Base-by-base conservation (phyloP, 2,888 invertebrate genomes). In the Craniophora ligustri region DNA sequence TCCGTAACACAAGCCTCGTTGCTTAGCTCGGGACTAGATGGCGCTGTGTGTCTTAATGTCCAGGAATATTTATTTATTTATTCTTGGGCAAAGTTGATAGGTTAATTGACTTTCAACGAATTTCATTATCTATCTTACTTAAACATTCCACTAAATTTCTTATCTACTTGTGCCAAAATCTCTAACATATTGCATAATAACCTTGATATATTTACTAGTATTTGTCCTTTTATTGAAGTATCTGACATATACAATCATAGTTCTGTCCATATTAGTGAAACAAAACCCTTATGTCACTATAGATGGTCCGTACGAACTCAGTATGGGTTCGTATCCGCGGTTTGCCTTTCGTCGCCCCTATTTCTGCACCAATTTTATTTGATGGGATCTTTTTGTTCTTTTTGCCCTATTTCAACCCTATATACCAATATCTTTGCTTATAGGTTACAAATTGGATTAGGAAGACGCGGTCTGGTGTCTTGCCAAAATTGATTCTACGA, bases 381-480 rank as follows among this genome's bases (percentile, higher is more conserved):
- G 78, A 81, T 76, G 63, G 72, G 76, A 76, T 79, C 75, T 79
- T 80, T 80, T 78, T 80, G 72, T 78, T 78, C 72, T 74, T 65
- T 67, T 69, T 66, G 47, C 74, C 78, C 72, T 73, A 67, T 71
- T 74, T 71, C 71, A 72, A 75, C 74, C 76, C 75, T 76, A 77
- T 80, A 76, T 79, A 77, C 79, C 78, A 80, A 83, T 82, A 82
- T 79, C 79, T 74, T 81, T 75, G 76, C 76, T 79, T 81, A 84
- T 82, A 79, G 76, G 82, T 79, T 78, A 78, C 76, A 84, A 85
- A 86, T 86, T 85, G 79, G 77, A 86, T 85, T 84, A 85, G 75
- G 79, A 81, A 79, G 75, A 80, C 72, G 75, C 72, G 77, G 76
- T 76, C 73, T 78, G 69, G 76, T 77, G 76, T 79, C 73, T 74